Evolutionary conservation across 2,113 vertebrate genomes (phyloP).

Genomic region (Hemicordylus capensis): DNA sequence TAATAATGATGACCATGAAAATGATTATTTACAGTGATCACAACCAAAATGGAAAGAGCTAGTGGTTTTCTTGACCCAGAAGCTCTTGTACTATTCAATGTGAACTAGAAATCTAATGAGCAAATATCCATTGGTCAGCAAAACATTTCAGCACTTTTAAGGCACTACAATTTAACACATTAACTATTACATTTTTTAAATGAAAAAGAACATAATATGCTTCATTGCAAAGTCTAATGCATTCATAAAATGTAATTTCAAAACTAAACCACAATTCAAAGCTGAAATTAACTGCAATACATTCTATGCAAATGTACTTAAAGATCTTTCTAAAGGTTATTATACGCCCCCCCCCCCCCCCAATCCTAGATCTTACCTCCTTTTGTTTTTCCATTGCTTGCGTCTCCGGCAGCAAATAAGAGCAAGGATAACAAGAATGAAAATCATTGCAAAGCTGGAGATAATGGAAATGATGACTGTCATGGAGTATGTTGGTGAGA

Average conservation of each 20-base stretch:
- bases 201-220: too few relatives aligned
- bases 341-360: too few relatives aligned
- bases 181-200: neutral
- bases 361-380: constrained; percentile 78
- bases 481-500: constrained; percentile 90
- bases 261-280: neutral
- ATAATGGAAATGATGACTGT: constrained; percentile 88
- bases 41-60: neutral
- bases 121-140: neutral
- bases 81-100: neutral
- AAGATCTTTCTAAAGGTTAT: neutral
- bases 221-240: neutral
- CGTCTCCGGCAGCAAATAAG: constrained; percentile 82
- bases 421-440: constrained; percentile 77
- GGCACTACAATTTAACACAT: neutral
- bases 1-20: neutral
- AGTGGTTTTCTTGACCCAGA: neutral
- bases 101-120: neutral
- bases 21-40: neutral
- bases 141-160: neutral
- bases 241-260: neutral
- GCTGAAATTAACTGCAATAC: neutral
- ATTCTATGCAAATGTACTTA: neutral
- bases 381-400: constrained; percentile 87
- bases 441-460: constrained; percentile 79